These are phyloP conservation scores for Nerophis lumbriciformis DNA, from an alignment of 2,113 vertebrate genomes.

Conservation along the genomic window DNA sequence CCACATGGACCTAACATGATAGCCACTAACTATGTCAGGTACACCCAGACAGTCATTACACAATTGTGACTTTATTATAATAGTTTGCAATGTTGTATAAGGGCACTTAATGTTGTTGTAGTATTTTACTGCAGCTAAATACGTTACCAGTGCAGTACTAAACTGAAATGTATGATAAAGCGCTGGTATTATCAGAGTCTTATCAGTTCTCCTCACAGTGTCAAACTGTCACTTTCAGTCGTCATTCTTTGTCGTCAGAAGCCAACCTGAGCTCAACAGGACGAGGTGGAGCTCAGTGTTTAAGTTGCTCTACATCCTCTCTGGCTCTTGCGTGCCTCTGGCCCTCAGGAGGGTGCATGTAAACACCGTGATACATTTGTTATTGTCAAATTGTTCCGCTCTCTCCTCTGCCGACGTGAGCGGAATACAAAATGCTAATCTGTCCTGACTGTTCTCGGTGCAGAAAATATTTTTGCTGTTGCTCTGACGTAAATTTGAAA, in stretches of 20 bases:
- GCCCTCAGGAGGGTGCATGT: conserved; percentile 46
- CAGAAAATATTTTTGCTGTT: conserved; percentile 16
- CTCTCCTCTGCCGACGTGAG: conserved; percentile 31
- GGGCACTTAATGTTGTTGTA: no score
- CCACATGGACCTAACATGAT: conserved; percentile 14
- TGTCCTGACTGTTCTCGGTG: conserved; percentile 11
- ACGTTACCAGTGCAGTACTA: not conserved
- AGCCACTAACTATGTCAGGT: not conserved
- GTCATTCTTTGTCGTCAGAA: conserved; percentile 24
- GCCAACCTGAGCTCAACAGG: conserved; percentile 4
- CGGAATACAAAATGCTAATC: conserved; percentile 27
- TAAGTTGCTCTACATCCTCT: conserved; percentile 37
- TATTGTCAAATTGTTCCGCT: conserved; percentile 50
- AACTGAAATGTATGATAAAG: not conserved
- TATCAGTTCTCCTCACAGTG: not conserved
- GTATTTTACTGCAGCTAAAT: no score
- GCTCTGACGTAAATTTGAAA: conserved; percentile 1
- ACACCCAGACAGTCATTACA: not conserved
- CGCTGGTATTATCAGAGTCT: not conserved
- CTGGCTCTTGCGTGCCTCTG: conserved; percentile 31
- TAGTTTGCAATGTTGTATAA: not conserved
- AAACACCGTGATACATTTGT: conserved; percentile 59
- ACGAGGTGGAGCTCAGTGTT: conserved; percentile 28
- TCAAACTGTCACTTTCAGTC: not conserved
- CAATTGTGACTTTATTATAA: not conserved